These are phyloP conservation scores for Notechis scutatus DNA, from an alignment of 2,113 vertebrate genomes.

Conservation along the genomic window DNA sequence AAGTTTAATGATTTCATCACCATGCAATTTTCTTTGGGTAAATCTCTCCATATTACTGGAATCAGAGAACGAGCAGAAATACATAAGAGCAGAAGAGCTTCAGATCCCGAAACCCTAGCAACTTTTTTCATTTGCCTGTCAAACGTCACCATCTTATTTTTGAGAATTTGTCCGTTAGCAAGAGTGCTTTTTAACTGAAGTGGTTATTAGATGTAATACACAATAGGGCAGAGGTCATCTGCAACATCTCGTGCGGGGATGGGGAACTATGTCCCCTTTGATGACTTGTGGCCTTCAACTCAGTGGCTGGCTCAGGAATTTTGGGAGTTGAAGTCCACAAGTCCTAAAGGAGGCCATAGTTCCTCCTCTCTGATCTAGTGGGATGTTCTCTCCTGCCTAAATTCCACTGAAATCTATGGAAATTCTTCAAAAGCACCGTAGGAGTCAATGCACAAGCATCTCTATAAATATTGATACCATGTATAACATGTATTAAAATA, in stretches of 20 bases:
- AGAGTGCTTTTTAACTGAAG: background rate
- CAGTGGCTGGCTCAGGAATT: background rate
- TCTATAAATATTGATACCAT: background rate
- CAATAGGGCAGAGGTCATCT: background rate
- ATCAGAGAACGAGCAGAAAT: background rate
- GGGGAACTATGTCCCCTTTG: background rate
- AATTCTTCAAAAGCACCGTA: background rate
- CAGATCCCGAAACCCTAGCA: background rate
- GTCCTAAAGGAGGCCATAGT: background rate
- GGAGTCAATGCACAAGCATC: background rate
- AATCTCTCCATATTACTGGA: conserved; percentile 8
- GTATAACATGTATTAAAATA: background rate
- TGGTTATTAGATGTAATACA: background rate
- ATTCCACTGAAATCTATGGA: background rate
- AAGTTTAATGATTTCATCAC: background rate
- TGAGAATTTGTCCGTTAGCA: background rate
- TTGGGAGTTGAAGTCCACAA: background rate
- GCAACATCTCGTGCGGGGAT: background rate
- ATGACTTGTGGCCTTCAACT: background rate
- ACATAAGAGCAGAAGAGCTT: background rate
- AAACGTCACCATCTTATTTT: background rate
- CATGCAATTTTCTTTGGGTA: background rate
- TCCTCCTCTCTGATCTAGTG: background rate
- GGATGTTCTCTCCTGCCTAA: background rate
- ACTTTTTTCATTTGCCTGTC: conserved; percentile 1